Evolutionary conservation across 2,797 vertebrate species (phyloP), one percentile per base, ranked within the genome.

Genomic region (Danio kyathit): DNA sequence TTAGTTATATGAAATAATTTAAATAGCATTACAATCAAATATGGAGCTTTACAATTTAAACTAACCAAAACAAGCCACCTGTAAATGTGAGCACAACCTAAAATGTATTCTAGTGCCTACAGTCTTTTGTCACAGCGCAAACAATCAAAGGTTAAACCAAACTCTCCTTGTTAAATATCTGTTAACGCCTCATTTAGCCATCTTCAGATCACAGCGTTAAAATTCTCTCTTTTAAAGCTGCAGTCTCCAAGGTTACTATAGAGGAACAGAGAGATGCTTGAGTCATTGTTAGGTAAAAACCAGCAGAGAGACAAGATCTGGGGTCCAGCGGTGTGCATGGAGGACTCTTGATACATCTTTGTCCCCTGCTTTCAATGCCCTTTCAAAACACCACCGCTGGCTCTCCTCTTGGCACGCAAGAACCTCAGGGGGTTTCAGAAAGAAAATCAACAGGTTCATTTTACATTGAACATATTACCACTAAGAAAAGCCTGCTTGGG

Each of bases 161-260:
- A 1, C 73, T 66, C 12, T 43, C 12, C 44, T 57, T 41, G 77
- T 56, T 43, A 54, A 64, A 86, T 75, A 74, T 73, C 59, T 70
- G 72, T 21, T 70, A 73, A 79, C 61, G n/a, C 65, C 12, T 13
- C 40, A 38, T 67, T 65, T 16, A 71, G 48, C 69, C 9, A 46
- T 76, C 56, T 43, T 14, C 13, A 41, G 52, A 8, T 69, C 56
- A 57, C 52, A 51, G 48, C 10, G 9, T 65, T 65, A 17, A 1
- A 43, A 56, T 54, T 43, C 6, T 48, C 5, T 52, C 12, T 52
- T 29, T 51, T 70, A 8, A 10, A 69, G 19, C 7, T 59, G 16
- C 11, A 44, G 7, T 29, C 12, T 46, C 41, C 13, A 19, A 43
- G 46, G 19, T 74, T 29, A 74, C 12, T 48, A 29, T 73, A 14